These are phyloP conservation scores for Hippoglossus stenolepis DNA, from an alignment of 2,113 vertebrate species.

Conservation along the genomic window DNA sequence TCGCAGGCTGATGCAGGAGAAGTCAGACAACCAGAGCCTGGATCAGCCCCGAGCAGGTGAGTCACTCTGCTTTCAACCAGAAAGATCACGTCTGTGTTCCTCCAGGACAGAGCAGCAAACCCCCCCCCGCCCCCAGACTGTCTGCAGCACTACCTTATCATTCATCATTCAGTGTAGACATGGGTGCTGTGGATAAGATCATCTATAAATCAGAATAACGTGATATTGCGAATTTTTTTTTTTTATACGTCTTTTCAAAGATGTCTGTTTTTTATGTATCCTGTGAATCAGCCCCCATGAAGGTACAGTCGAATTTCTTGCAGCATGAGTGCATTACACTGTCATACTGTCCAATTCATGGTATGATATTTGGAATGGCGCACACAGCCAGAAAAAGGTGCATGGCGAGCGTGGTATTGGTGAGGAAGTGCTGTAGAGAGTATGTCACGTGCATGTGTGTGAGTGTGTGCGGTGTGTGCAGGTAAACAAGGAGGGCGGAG, in stretches of 20 bases:
- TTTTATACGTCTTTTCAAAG: no score
- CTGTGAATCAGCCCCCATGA: no score
- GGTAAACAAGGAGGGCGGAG: conserved; percentile 28
- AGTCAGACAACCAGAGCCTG: conserved; percentile 77
- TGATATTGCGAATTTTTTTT: no score
- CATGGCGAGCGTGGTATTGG: not conserved
- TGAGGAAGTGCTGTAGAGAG: not conserved
- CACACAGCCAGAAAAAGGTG: not conserved
- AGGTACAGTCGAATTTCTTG: no score
- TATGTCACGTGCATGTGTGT: not conserved
- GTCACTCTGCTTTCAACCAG: conserved; percentile 31
- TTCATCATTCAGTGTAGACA: not conserved
- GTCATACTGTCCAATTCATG: not conserved
- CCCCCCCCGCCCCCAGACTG: not conserved
- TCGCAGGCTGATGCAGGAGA: conserved; percentile 81
- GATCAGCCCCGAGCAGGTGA: conserved; percentile 80
- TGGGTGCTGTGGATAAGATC: not conserved
- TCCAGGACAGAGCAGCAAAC: conserved; percentile 2
- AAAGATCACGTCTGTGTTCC: conserved; percentile 10
- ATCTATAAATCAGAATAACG: not conserved
- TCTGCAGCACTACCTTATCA: not conserved
- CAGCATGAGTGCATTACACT: no score
- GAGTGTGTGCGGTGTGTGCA: not conserved
- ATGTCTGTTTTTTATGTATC: not conserved
- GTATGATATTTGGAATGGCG: not conserved